These are phyloP conservation scores for Choloepus didactylus DNA, from an alignment of 2,797 vertebrate species.

Conservation along the genomic window DNA sequence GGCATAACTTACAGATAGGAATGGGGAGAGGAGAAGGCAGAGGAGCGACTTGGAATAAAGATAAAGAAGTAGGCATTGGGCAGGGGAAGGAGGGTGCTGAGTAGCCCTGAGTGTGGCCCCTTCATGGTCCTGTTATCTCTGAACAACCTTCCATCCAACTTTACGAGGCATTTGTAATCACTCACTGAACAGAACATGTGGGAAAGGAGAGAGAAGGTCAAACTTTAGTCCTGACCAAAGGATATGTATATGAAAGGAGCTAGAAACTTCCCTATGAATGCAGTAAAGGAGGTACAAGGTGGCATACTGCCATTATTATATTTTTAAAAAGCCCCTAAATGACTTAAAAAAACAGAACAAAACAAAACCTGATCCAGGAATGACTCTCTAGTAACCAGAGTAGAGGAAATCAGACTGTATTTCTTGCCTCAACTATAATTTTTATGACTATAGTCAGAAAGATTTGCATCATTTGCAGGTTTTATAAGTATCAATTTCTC, in stretches of 20 bases:
- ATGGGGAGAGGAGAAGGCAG: neutral
- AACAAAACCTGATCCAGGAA: neutral
- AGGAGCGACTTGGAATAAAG: neutral
- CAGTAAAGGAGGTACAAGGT: neutral
- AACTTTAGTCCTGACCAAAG: neutral
- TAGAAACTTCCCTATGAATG: neutral
- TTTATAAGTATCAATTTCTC: neutral
- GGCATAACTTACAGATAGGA: neutral
- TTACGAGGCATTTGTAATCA: neutral
- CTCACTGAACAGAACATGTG: neutral
- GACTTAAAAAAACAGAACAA: neutral
- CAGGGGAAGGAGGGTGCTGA: neutral
- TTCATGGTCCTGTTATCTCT: neutral
- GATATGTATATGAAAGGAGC: neutral
- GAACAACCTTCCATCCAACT: neutral
- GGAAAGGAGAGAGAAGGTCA: neutral
- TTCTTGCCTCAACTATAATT: neutral
- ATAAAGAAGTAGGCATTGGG: neutral
- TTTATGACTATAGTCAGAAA: neutral
- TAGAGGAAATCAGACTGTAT: neutral
- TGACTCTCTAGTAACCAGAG: neutral
- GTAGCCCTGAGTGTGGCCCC: neutral
- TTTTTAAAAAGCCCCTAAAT: neutral
- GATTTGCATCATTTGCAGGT: neutral
- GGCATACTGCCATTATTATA: neutral